Base-by-base conservation (phyloP, 2,888 invertebrate species). In the Drosophila suboccidentalis region DNA sequence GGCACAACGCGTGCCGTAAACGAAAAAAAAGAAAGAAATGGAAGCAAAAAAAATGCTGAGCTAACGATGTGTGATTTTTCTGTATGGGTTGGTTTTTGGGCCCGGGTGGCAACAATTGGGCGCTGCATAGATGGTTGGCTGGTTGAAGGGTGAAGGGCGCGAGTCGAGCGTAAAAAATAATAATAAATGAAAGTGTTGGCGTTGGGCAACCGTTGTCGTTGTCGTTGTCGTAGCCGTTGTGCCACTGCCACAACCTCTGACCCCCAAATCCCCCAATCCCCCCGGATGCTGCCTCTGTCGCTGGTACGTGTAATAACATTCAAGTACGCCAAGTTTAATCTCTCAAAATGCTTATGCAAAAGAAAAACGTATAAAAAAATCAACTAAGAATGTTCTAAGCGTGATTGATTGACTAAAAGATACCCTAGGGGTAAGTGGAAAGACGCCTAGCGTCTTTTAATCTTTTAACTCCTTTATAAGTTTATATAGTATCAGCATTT, bases 281-380 rank as follows among this genome's bases (percentile, higher is more conserved):
- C 17, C 19, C 60, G 29, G 26, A 50, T 15, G 59, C 57, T 55
- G 64, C 41, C 43, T 32, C 43, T 51, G 65, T 58, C 58, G 63
- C 65, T 75, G 71, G 67, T 72, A 88, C 87, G 84, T 89, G 89
- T 84, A 84, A 84, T 89, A 84, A 84, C 89, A 84, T 84, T 84
- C 84, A 84, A 84, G 84, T 87, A 84, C 87, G 89, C 84, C 87
- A 87, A 84, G 84, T 84, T 89, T 89, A 84, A 84, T 84, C 84
- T 84, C 89, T 84, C 89, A 84, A 89, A 84, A 84, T 84, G 83
- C 83, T 84, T 84, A 84, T 80, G 89, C 89, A 73, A 78, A 80
- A 87, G 67, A 85, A 79, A 79, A 81, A 73, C 63, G 66, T 61
- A 60, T 58, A 84, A 67, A 81, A 65, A 65, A 68, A 51, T 58